These are phyloP conservation scores for Odontamblyopus lacepedii DNA, from an alignment of 2,797 vertebrate genomes.

Conservation along the genomic window DNA sequence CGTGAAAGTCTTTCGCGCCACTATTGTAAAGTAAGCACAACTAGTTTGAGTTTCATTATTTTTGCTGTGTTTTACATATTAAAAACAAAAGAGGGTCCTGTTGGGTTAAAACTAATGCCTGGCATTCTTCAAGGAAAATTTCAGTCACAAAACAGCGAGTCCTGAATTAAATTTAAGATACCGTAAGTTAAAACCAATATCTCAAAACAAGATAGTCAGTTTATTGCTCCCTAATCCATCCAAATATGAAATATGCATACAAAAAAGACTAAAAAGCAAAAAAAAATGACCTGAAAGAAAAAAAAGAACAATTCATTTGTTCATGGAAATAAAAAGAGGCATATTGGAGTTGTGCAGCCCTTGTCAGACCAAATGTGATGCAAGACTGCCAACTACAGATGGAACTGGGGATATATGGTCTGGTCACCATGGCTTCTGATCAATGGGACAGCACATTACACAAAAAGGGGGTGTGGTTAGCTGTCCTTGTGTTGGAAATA, in stretches of 20 bases:
- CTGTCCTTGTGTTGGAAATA: neutral
- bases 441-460: constrained; percentile 50
- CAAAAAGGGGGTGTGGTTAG: constrained; percentile 32
- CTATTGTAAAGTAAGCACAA: too few relatives aligned
- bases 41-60: too few relatives aligned
- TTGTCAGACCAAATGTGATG: constrained; percentile 67
- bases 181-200: neutral
- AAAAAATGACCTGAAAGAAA: neutral
- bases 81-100: too few relatives aligned
- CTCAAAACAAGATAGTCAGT: too few relatives aligned
- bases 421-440: constrained; percentile 54
- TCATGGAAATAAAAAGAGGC: constrained; percentile 2
- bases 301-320: constrained; percentile 15
- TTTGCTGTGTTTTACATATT: too few relatives aligned
- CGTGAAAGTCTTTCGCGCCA: too few relatives aligned
- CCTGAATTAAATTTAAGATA: too few relatives aligned
- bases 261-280: neutral
- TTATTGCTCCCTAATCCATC: too few relatives aligned
- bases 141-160: neutral
- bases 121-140: neutral
- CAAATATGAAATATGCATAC: neutral
- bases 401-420: constrained; percentile 68
- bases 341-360: constrained; percentile 37
- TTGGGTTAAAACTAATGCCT: neutral
- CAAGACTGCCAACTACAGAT: constrained; percentile 80